phyloP scores from a whole-genome alignment of 1,140 invertebrate species.

The Sycophaga agraensis region DNA sequence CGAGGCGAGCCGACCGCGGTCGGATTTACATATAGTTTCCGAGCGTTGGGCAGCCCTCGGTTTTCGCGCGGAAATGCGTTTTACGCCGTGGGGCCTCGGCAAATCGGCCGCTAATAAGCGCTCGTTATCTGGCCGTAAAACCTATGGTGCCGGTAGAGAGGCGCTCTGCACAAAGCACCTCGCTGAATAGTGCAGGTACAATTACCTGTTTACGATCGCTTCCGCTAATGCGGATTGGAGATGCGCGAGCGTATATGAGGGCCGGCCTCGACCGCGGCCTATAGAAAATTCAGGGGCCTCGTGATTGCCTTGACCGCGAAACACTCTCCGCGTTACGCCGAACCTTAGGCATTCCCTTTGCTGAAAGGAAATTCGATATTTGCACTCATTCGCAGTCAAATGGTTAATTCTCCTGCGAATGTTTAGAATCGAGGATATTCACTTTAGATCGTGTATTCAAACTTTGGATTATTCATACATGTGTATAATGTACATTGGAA shows the following conservation, averaged over 20 bases:
- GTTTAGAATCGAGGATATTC: no score
- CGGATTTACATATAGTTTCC: constrained; percentile 23
- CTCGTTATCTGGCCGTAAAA: constrained; percentile 4
- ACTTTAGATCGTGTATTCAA: no score
- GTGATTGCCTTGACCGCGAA: not conserved
- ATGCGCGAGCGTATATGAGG: not conserved
- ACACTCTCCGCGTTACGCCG: not conserved
- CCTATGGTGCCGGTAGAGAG: not conserved
- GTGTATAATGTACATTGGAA: no score
- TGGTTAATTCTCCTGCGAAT: no score
- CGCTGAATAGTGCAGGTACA: constrained; percentile 14
- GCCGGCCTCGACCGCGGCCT: no score
- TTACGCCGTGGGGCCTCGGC: not conserved
- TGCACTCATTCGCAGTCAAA: not conserved
- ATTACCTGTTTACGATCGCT: constrained; percentile 18
- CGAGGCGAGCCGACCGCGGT: constrained; percentile 1
- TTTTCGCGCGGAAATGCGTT: no score
- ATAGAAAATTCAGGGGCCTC: constrained; percentile 5
- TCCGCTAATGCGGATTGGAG: not conserved
- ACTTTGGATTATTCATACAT: no score
- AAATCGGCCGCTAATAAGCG: constrained; percentile 25
- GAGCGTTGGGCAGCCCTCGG: not conserved
- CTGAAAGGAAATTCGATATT: not conserved
- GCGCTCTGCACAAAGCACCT: not conserved
- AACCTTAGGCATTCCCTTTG: not conserved